A percentile compares a stretch with the other conserved stretches of the same genome.
These are phyloP conservation scores for Aphis gossypii DNA, from an alignment of 1,140 invertebrate species.

Conservation along the genomic window DNA sequence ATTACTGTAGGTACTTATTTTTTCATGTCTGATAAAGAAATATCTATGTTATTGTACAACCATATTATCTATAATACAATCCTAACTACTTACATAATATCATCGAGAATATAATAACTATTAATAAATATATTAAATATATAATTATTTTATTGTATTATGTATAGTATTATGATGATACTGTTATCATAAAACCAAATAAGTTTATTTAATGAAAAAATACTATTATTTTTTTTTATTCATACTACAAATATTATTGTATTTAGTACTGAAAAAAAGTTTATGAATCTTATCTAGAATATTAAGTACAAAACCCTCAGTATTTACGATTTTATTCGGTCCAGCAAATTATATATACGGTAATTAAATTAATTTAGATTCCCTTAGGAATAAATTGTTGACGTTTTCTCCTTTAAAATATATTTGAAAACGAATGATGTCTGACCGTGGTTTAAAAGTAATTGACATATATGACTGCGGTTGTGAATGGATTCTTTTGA, in stretches of 20 bases:
- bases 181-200: neutral
- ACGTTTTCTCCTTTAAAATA: neutral
- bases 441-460: neutral
- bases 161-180: neutral
- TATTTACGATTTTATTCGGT: neutral
- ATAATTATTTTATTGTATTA: too few species aligned
- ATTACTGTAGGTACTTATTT: neutral
- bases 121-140: too few species aligned
- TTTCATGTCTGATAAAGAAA: neutral
- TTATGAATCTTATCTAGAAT: neutral
- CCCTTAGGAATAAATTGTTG: neutral
- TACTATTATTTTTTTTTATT: neutral
- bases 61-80: neutral
- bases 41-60: neutral
- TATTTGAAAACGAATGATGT: neutral
- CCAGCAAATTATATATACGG: too few species aligned
- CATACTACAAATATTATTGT: neutral
- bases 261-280: neutral
- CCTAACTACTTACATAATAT: neutral
- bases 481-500: conserved; percentile 19
- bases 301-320: neutral
- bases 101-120: neutral
- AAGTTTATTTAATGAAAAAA: neutral
- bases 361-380: neutral
- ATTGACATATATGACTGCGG: neutral